Evolutionary conservation across 37 sponge, comb jelly and placozoan genomes (phyloP), one percentile per base, ranked within the genome.

Genomic region (Tethya wilhelma): DNA sequence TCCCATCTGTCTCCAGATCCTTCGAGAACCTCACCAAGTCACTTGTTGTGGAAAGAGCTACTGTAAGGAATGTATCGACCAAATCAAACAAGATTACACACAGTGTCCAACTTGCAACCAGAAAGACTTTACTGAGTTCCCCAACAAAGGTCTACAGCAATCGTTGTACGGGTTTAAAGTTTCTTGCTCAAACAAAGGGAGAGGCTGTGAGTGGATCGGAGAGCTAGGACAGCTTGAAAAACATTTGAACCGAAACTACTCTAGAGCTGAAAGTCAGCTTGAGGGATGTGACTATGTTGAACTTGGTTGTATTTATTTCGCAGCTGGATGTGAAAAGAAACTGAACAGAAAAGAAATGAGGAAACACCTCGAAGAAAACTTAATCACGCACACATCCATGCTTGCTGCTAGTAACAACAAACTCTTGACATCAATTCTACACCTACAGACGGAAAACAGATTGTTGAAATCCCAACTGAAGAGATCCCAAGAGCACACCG

Each of bases 1-100:
- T 43, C 74, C 82, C 25, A 64, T 82, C n/a, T 82, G 82, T 29
- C 73, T 64, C 38, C 55, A 49, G 28, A 31, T 73, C 20, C 73
- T 82, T 22, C 73, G 82, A 6, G 74, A 82, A 26, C 82, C 82
- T 25, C 39, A 73, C 55, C 82, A 67, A 34, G 67, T 42, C 19
- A 82, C 56, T 39, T 82, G 82, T 33, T 82, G 82, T 28, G 82
- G 82, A 2, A 34, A 72, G 38, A 73, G 31, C 49, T 73, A 59
- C 64, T 82, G 82, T 56, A 63, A 20, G 7, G 23, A 42, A 14
- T 82, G 82, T 38, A 72, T 82, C 43, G 60, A 69, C 31, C 62
- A 14, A 4, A 38, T 73, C 36, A n/a, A 82, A 29, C 8, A 46
- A 2, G 60, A 62, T n/a, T 20, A 36, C 12, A 82, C 43, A 30